Evolutionary conservation across 1,140 invertebrate genomes (phyloP).

Genomic region (Drosophila pseudoananassae): DNA sequence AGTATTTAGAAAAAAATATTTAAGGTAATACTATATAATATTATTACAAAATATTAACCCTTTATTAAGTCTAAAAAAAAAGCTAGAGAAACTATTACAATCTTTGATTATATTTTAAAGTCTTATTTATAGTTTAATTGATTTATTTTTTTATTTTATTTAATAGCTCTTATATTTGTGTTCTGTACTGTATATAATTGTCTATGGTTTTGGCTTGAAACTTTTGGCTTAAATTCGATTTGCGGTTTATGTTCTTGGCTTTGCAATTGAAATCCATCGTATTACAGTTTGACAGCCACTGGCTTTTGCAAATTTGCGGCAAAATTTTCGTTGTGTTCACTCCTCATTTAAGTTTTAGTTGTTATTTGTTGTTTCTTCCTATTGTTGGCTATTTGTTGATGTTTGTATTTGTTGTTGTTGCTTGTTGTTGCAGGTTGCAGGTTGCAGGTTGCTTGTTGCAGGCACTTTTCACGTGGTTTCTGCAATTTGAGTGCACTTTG

Average conservation of each 20-base stretch:
- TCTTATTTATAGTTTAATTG: too few relatives aligned
- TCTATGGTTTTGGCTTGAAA: neutral
- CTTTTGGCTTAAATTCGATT: slow-evolving; percentile 13
- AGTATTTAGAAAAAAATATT: neutral
- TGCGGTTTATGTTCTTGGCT: slow-evolving; percentile 7
- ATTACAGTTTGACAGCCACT: slow-evolving; percentile 2
- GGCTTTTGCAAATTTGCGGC: slow-evolving; percentile 7
- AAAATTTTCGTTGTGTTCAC: slow-evolving; percentile 5
- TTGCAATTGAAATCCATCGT: slow-evolving; percentile 23
- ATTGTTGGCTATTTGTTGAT: slow-evolving; percentile 5
- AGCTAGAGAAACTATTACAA: too few relatives aligned
- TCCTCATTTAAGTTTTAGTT: neutral
- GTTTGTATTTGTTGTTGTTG: neutral
- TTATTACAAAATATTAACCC: too few relatives aligned
- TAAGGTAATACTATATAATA: too few relatives aligned
- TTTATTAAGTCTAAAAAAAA: too few relatives aligned
- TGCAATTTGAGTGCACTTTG: slow-evolving; percentile 61
- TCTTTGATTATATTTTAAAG: too few relatives aligned
- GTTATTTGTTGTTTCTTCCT: slow-evolving; percentile 1
- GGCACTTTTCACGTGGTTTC: slow-evolving; percentile 45
- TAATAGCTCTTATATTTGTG: neutral
- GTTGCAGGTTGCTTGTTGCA: slow-evolving; percentile 16
- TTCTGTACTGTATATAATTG: neutral
- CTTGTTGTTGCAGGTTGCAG: slow-evolving; percentile 16
- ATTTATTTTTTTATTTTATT: too few relatives aligned